Percentiles rank a stretch among this genome's conserved stretches.
These are phyloP conservation scores for Coracias cyanogaster DNA, from an alignment of 2,797 vertebrate species.

Conservation along the genomic window DNA sequence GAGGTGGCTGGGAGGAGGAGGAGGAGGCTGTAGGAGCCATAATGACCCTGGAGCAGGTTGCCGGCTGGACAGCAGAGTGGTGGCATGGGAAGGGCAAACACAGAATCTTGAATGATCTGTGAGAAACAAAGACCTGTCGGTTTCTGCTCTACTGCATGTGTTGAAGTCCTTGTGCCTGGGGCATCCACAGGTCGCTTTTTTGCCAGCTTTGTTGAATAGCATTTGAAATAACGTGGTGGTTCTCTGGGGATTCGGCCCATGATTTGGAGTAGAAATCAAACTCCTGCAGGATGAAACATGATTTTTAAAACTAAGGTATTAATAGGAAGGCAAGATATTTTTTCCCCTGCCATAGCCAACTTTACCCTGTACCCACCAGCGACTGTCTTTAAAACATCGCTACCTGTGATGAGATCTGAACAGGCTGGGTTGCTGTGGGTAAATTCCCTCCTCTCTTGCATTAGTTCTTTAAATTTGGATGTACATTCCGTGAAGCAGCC, in stretches of 20 bases:
- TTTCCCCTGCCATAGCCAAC: accelerated
- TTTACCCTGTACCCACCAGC: not conserved
- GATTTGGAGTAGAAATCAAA: not conserved
- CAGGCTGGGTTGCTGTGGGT: not conserved
- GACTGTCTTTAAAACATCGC: not conserved
- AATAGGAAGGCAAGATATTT: not conserved
- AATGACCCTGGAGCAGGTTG: not conserved
- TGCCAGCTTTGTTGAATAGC: not conserved
- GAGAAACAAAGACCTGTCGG: not conserved
- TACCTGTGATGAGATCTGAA: not conserved
- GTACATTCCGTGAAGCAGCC: accelerated
- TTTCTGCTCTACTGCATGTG: accelerated
- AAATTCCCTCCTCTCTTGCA: not conserved
- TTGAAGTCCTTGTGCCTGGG: not conserved
- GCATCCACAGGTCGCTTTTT: accelerated
- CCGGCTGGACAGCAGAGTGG: not conserved
- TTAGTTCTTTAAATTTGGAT: not conserved
- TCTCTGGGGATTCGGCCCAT: not conserved
- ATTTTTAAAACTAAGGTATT: not conserved
- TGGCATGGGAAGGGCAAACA: not conserved
- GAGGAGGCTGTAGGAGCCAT: not conserved
- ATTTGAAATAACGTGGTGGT: not conserved
- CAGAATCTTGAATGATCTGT: accelerated
- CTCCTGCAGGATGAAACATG: not conserved
- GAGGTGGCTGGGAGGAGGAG: not conserved